Evolutionary conservation across 2,113 vertebrate genomes (phyloP).

Genomic region (Colinus virginianus): DNA sequence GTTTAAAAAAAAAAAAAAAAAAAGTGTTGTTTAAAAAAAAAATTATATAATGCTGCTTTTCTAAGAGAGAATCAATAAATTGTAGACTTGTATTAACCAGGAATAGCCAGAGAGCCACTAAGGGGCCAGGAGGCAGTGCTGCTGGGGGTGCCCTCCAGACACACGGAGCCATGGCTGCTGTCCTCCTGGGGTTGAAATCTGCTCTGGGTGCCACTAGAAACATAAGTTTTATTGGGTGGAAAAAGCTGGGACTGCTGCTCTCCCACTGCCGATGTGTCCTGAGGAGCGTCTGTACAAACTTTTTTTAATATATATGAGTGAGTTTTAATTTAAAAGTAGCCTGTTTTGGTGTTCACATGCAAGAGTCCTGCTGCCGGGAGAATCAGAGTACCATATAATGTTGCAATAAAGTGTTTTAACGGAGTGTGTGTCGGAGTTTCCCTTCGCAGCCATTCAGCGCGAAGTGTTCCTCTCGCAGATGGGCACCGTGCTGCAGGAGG

Average conservation of each 20-base stretch:
- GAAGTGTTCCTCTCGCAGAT: no score
- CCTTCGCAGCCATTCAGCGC: rapidly evolving
- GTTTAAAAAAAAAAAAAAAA: background rate
- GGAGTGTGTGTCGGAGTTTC: background rate
- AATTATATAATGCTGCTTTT: constrained; percentile 59
- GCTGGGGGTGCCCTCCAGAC: background rate
- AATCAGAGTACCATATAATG: background rate
- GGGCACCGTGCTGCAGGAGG: background rate
- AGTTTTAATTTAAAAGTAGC: constrained; percentile 67
- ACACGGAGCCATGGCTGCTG: background rate
- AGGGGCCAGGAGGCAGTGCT: background rate
- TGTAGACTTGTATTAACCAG: background rate
- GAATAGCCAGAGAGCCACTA: background rate
- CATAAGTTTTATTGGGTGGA: background rate
- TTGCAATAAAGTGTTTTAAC: constrained; percentile 71
- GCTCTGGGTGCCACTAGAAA: background rate
- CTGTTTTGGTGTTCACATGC: constrained; percentile 1
- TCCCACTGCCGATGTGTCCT: background rate
- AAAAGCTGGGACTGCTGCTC: constrained; percentile 17
- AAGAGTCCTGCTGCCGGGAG: background rate
- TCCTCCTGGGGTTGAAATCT: background rate
- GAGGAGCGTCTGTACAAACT: background rate
- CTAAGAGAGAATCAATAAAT: background rate
- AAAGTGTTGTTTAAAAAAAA: background rate
- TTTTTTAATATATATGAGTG: background rate